These are phyloP conservation scores for Rhagium mordax DNA, from an alignment of 2,888 invertebrate species.

Conservation along the genomic window DNA sequence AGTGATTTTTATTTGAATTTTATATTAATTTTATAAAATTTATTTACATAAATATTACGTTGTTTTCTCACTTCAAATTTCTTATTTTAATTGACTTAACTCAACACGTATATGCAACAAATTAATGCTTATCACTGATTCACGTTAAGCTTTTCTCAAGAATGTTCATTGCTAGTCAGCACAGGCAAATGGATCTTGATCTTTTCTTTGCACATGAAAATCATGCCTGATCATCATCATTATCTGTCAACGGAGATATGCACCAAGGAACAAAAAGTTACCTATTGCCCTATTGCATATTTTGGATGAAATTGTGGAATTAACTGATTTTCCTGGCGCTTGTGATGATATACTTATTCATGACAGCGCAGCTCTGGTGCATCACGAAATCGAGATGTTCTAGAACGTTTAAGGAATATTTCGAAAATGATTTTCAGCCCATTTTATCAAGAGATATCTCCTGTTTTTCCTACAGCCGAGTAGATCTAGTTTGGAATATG, in stretches of 20 bases:
- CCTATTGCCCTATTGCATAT: no score
- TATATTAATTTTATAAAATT: not conserved
- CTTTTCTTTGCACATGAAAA: not conserved
- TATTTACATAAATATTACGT: not conserved
- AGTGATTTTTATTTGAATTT: not conserved
- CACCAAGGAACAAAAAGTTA: not conserved
- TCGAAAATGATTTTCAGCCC: no score
- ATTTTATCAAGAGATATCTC: no score
- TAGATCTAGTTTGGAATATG: not conserved
- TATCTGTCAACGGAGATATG: not conserved
- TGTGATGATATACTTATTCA: no score
- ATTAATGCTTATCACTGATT: no score
- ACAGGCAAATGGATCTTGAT: not conserved
- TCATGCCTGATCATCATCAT: not conserved
- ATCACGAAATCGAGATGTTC: no score
- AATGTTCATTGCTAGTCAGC: not conserved
- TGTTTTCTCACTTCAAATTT: not conserved
- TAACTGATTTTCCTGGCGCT: no score
- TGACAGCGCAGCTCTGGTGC: no score
- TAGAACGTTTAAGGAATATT: no score
- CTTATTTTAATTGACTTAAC: not conserved
- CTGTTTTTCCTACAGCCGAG: not conserved
- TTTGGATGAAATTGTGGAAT: no score
- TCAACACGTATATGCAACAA: not conserved
- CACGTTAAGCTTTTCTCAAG: not conserved